phyloP scores from a whole-genome alignment of 2,888 invertebrate genomes.

The Gari tellinella region DNA sequence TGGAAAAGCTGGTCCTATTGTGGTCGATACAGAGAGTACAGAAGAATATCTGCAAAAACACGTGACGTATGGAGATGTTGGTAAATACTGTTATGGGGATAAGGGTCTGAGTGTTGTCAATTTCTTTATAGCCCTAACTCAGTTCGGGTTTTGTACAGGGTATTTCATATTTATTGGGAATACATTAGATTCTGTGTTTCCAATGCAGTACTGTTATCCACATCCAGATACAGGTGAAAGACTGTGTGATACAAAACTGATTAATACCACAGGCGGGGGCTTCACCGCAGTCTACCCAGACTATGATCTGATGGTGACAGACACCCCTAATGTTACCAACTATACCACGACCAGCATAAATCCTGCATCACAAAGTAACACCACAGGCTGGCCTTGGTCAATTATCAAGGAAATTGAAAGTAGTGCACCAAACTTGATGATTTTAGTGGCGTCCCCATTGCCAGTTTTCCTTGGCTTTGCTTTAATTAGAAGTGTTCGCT shows the following conservation, averaged over 20 bases:
- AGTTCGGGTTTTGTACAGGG: constrained; percentile 80
- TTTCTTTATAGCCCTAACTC: constrained; percentile 78
- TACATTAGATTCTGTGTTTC: constrained; percentile 77
- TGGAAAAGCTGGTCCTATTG: constrained; percentile 3
- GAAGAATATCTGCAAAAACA: constrained; percentile 66
- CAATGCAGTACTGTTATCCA: constrained; percentile 60
- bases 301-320: too few relatives aligned
- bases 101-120: constrained; percentile 78
- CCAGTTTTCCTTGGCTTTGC: constrained; percentile 79
- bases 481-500: constrained; percentile 76
- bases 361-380: too few relatives aligned
- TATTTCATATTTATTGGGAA: constrained; percentile 83
- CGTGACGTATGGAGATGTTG: constrained; percentile 81
- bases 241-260: too few relatives aligned
- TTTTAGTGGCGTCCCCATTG: constrained; percentile 76
- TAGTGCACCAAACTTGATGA: constrained; percentile 66
- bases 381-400: too few relatives aligned
- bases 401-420: too few relatives aligned
- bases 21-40: constrained; percentile 26
- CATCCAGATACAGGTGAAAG: too few relatives aligned
- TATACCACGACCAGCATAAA: too few relatives aligned
- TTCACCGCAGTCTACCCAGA: too few relatives aligned
- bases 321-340: too few relatives aligned
- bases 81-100: constrained; percentile 74
- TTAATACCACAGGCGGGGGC: too few relatives aligned